Base-by-base conservation (phyloP, 2,888 invertebrate genomes). In the Trachelus iudaicus region DNA sequence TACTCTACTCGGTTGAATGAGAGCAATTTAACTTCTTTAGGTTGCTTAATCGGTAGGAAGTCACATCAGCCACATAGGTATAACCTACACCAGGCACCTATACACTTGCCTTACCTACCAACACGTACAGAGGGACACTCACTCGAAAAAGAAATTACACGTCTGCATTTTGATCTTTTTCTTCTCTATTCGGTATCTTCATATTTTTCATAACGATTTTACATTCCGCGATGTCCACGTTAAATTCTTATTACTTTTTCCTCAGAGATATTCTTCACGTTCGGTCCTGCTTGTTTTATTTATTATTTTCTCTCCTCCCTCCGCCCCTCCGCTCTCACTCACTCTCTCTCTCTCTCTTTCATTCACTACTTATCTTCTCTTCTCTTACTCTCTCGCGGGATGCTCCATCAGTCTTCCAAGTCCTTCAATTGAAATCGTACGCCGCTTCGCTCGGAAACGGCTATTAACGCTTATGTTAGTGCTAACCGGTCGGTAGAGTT, bases 1-100 rank as follows among this genome's bases (percentile, higher is more conserved):
- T 91, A 89, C 90, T 91, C 90, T 87, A 89, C 86, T 86, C 89
- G 88, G 89, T 90, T 91, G 90, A 91, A 91, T 91, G 91, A 91
- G 91, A 91, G 91, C 91, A 91, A 91, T 91, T 91, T 91, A 91
- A 89, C 88, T 91, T 91, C 91, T 91, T 91, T 91, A 91, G 90
- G 91, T 90, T 91, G 91, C 90, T 91, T 91, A 91, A 91, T 91
- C 91, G 90, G 91, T 91, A 91, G 91, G 91, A 91, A 91, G 91
- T 91, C 91, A 90, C 90, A 91, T 91, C 84, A 81, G 87, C 85
- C 88, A 87, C 87, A 88, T 88, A 78, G 78, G 78, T 78, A 78
- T 78, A 76, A 78, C 78, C 78, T 78, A 78, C 78, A 78, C 78
- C 69, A 78, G 73, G 75, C 76, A 76, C 75, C 76, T 68, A 68